These are phyloP conservation scores for Sebastolobus altivelis DNA, from an alignment of 2,797 vertebrate species.

Conservation along the genomic window DNA sequence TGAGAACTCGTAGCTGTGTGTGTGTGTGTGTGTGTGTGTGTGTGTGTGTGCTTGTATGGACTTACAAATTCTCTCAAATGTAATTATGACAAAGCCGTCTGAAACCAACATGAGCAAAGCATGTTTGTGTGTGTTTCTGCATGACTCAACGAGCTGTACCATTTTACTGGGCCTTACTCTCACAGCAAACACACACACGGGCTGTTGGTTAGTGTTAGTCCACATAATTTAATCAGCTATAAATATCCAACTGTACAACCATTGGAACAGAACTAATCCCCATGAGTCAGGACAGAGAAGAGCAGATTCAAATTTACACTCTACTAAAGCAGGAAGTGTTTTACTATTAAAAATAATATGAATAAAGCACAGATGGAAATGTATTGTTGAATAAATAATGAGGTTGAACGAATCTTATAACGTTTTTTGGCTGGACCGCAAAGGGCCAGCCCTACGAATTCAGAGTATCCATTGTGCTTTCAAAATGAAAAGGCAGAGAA, in stretches of 20 bases:
- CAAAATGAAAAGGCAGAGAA: no score
- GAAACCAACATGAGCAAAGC: neutral
- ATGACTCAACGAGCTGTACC: slow-evolving; percentile 2
- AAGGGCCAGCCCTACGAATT: no score
- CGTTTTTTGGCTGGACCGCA: no score
- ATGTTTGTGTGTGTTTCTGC: slow-evolving; percentile 4
- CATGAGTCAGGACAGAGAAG: slow-evolving; percentile 34
- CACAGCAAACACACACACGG: slow-evolving; percentile 13
- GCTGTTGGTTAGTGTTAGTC: slow-evolving; percentile 35
- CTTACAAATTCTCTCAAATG: neutral
- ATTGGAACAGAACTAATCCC: slow-evolving; percentile 63
- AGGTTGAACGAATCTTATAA: neutral
- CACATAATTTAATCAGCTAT: slow-evolving; percentile 74
- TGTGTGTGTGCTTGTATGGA: neutral
- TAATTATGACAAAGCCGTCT: slow-evolving; percentile 5
- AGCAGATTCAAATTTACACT: neutral
- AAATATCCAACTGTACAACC: slow-evolving; percentile 61
- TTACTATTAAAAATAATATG: neutral
- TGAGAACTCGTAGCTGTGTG: slow-evolving; percentile 13
- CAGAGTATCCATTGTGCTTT: no score
- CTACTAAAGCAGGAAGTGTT: neutral
- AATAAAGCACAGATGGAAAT: neutral
- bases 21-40: neutral
- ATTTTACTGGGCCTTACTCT: neutral
- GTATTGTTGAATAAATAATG: neutral